A percentile compares a stretch with the other conserved stretches of the same genome.
These are phyloP conservation scores for Callopanchax toddi DNA, from an alignment of 2,113 vertebrate genomes.

Conservation along the genomic window DNA sequence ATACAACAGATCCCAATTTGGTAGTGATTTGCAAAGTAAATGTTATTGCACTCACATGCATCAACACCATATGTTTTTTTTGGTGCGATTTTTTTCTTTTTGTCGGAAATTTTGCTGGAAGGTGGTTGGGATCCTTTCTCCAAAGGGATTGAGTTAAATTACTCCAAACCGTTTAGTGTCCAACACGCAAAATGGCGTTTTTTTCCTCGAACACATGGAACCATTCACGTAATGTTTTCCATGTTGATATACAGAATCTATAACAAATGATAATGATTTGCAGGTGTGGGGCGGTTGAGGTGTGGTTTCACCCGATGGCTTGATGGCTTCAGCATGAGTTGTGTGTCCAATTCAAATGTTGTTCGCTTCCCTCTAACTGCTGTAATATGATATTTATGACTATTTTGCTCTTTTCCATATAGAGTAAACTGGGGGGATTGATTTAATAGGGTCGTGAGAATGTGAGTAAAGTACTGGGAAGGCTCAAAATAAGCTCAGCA, in stretches of 20 bases:
- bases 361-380: slow-evolving; percentile 28
- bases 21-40: slow-evolving; percentile 85
- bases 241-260: slow-evolving; percentile 90
- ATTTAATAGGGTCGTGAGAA: slow-evolving; percentile 25
- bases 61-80: slow-evolving; percentile 74
- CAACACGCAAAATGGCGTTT: slow-evolving; percentile 86
- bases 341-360: slow-evolving; percentile 26
- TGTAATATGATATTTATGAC: slow-evolving; percentile 50
- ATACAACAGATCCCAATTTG: slow-evolving; percentile 68
- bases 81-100: slow-evolving; percentile 58
- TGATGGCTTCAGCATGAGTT: slow-evolving; percentile 67
- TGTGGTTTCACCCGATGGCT: slow-evolving; percentile 56
- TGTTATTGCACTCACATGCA: slow-evolving; percentile 87
- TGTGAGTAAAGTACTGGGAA: neutral
- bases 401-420: slow-evolving; percentile 33
- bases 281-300: slow-evolving; percentile 85
- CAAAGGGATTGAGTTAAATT: slow-evolving; percentile 89
- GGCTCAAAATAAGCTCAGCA: slow-evolving; percentile 7
- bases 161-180: slow-evolving; percentile 91
- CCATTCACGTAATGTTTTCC: slow-evolving; percentile 86
- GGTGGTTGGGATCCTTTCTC: slow-evolving; percentile 81
- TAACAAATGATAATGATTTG: slow-evolving; percentile 92
- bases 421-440: slow-evolving; percentile 11
- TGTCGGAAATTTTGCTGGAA: slow-evolving; percentile 36
- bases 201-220: slow-evolving; percentile 87